Percentiles rank a stretch among this genome's conserved stretches.
Evolutionary conservation across 2,797 vertebrate species (phyloP).

Genomic region (Lagorchestes hirsutus): DNA sequence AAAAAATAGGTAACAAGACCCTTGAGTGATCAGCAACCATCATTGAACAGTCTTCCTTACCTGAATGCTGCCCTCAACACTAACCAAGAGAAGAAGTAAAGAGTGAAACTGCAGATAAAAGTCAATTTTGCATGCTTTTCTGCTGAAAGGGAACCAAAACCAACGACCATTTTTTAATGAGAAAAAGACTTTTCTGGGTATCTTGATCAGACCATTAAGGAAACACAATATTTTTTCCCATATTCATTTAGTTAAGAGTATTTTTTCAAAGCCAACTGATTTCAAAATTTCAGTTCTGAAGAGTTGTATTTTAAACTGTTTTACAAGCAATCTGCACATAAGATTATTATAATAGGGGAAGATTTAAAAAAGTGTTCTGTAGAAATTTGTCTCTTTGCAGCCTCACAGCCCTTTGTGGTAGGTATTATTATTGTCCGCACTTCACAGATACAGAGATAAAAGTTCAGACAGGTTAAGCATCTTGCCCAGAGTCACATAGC

Average conservation of each 20-base stretch:
- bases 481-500: not conserved
- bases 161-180: not conserved
- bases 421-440: not conserved
- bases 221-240: not conserved
- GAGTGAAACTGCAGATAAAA: not conserved
- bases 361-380: not conserved
- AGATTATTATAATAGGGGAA: not conserved
- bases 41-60: not conserved
- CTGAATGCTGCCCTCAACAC: not conserved
- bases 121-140: not conserved
- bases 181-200: not conserved
- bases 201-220: not conserved
- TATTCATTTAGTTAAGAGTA: not conserved
- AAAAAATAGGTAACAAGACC: not conserved
- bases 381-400: not conserved
- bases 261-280: not conserved
- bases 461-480: not conserved
- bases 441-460: not conserved
- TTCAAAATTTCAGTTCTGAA: not conserved
- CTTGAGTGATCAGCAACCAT: not conserved
- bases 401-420: not conserved
- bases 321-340: not conserved
- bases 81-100: not conserved
- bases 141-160: not conserved
- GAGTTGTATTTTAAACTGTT: not conserved